A percentile compares a stretch with the other conserved stretches of the same genome.
Conservation (phyloP, 2,888 invertebrate species). For the Tipula unca region DNA sequence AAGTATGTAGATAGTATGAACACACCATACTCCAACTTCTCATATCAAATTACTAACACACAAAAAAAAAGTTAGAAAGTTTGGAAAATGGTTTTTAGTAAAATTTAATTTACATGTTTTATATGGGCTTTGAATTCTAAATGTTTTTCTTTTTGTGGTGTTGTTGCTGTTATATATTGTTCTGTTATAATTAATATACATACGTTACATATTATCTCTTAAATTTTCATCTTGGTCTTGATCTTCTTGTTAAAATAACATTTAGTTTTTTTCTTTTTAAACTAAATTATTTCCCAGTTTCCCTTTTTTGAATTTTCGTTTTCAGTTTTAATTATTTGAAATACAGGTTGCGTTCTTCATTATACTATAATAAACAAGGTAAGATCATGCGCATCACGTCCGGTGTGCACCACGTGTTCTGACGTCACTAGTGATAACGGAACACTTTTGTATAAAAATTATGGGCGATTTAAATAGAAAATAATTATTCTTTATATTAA, state of each 20-base stretch:
- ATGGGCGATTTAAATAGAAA: too few relatives aligned
- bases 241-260: background rate
- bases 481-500: too few relatives aligned
- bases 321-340: background rate
- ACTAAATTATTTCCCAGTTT: background rate
- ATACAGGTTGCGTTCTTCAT: background rate
- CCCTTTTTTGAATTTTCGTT: background rate
- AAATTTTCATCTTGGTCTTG: constrained; percentile 8
- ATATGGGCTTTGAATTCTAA: background rate
- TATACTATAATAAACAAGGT: too few relatives aligned
- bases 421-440: too few relatives aligned
- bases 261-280: background rate
- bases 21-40: background rate
- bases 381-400: too few relatives aligned
- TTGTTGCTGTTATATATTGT: background rate
- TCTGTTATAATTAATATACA: background rate
- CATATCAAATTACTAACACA: background rate
- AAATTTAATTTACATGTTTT: constrained; percentile 8
- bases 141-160: background rate
- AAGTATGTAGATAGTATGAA: too few relatives aligned
- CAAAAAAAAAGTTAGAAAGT: background rate
- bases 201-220: background rate
- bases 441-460: too few relatives aligned
- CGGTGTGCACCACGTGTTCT: too few relatives aligned
- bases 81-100: background rate